Evolutionary conservation across 2,797 vertebrate genomes (phyloP).

Genomic region (Lepus townsendii): DNA sequence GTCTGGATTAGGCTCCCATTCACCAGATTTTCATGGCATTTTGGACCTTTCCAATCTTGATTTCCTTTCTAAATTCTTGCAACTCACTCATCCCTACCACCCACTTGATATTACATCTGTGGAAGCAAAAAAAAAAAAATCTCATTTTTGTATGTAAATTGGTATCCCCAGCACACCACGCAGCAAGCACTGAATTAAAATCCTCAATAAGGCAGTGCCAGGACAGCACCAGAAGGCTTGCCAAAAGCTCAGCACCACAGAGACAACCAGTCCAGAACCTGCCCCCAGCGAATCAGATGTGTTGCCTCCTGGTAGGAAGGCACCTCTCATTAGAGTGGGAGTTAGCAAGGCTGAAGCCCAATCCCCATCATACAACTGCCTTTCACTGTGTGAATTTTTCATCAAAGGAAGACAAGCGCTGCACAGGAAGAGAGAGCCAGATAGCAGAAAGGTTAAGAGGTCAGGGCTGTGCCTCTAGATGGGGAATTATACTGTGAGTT

Average conservation of each 20-base stretch:
- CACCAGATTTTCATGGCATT: not conserved
- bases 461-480: not conserved
- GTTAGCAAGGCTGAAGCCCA: not conserved
- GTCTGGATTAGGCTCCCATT: not conserved
- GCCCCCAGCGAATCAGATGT: not conserved
- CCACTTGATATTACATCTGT: not conserved
- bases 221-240: not conserved
- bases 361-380: not conserved
- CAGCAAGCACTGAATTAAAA: not conserved
- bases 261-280: not conserved
- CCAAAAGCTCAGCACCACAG: not conserved
- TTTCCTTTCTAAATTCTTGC: not conserved
- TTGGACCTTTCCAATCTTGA: not conserved
- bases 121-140: not conserved
- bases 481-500: constrained; percentile 48
- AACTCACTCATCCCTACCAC: not conserved
- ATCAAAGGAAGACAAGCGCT: constrained; percentile 54
- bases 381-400: constrained; percentile 56
- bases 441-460: constrained; percentile 45
- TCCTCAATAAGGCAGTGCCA: not conserved
- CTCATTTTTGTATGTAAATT: not conserved
- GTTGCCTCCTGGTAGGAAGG: not conserved
- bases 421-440: constrained; percentile 10
- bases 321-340: not conserved
- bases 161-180: not conserved